A percentile compares a stretch with the other conserved stretches of the same genome.
phyloP scores from a whole-genome alignment of 2,888 invertebrate species.

The Brachyptera putata region DNA sequence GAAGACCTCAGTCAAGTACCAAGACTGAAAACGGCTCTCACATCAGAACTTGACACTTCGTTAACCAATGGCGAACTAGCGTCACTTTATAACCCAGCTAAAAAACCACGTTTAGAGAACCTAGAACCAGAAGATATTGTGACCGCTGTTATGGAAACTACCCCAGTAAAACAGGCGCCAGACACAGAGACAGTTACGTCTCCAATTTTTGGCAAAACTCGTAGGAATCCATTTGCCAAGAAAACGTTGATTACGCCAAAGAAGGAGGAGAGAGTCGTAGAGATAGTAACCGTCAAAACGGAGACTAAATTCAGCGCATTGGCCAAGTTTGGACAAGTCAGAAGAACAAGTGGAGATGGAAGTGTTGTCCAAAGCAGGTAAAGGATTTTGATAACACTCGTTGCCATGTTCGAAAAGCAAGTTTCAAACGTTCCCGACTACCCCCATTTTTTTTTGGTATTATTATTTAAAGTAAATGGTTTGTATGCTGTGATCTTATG shows the following conservation, averaged over 20 bases:
- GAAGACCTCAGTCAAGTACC: not conserved
- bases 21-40: not conserved
- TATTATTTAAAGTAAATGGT: too few species aligned
- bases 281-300: not conserved
- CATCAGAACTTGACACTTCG: not conserved
- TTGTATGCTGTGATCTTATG: too few species aligned
- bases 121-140: not conserved
- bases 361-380: slow-evolving; percentile 29
- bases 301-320: slow-evolving; percentile 25
- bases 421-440: too few species aligned
- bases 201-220: slow-evolving; percentile 15
- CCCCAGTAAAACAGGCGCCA: not conserved
- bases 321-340: slow-evolving; percentile 20
- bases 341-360: slow-evolving; percentile 4
- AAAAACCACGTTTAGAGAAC: not conserved
- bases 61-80: slow-evolving; percentile 15
- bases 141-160: not conserved
- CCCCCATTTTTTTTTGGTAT: too few species aligned
- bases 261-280: not conserved
- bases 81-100: slow-evolving; percentile 13
- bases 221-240: slow-evolving; percentile 21
- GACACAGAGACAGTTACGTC: slow-evolving; percentile 2
- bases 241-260: not conserved
- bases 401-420: too few species aligned
- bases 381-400: not conserved